Conservation (phyloP, 35 echinoderm and acorn worm genomes). For the Nesometra sesokonis region DNA sequence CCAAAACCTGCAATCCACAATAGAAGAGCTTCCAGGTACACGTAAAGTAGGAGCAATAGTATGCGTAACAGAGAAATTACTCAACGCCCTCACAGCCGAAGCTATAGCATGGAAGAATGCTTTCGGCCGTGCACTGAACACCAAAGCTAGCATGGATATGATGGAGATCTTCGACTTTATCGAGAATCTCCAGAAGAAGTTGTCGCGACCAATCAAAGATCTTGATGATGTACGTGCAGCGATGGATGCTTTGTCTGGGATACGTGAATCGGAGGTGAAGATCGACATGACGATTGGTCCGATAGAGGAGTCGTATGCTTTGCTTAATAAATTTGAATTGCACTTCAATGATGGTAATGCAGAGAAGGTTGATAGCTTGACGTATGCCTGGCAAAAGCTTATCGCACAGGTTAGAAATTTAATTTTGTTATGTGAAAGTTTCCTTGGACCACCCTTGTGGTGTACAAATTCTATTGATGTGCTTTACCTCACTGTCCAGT, state of each 20-base stretch:
- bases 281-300: conserved; percentile 95
- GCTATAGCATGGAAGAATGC: conserved; percentile 90
- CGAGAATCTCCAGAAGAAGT: conserved; percentile 79
- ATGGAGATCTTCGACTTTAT: conserved; percentile 86
- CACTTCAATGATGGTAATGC: conserved; percentile 87
- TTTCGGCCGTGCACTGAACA: conserved; percentile 79
- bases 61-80: conserved; percentile 70
- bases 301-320: conserved; percentile 82
- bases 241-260: conserved; percentile 68
- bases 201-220: conserved; percentile 82
- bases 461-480: too few species aligned
- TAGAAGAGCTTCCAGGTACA: conserved; percentile 62
- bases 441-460: too few species aligned
- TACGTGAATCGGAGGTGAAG: conserved; percentile 75
- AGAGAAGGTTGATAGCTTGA: conserved; percentile 85
- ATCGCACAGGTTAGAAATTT: conserved; percentile 43
- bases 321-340: conserved; percentile 79
- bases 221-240: conserved; percentile 80
- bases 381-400: conserved; percentile 93
- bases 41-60: conserved; percentile 81
- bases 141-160: conserved; percentile 82
- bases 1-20: conserved; percentile 46
- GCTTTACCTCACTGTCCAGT: too few species aligned
- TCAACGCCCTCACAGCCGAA: conserved; percentile 60
- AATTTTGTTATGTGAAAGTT: too few species aligned